phyloP scores from a whole-genome alignment of 2,113 vertebrate genomes.

The Equus przewalskii region DNA sequence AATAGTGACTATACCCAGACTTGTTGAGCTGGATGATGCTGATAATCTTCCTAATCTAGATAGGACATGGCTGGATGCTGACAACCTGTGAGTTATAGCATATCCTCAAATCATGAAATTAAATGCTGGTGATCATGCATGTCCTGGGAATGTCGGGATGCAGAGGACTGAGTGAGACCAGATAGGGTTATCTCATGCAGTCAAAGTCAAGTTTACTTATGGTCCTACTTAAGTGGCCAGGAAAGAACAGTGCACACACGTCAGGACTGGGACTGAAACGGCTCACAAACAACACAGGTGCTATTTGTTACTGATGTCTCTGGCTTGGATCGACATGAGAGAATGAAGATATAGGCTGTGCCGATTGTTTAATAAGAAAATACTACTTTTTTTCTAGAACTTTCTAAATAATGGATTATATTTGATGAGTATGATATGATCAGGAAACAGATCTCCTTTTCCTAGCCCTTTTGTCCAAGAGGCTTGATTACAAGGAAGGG shows the following conservation, averaged over 20 bases:
- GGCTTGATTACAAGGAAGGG: conserved; percentile 86
- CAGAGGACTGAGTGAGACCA: conserved; percentile 85
- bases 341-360: conserved; percentile 64
- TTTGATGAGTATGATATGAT: conserved; percentile 81
- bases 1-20: conserved; percentile 79
- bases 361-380: conserved; percentile 80
- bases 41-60: conserved; percentile 64
- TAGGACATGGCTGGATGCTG: conserved; percentile 76
- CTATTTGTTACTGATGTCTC: conserved; percentile 77
- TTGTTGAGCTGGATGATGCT: conserved; percentile 57
- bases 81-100: conserved; percentile 47
- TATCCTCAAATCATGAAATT: conserved; percentile 80
- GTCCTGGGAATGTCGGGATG: conserved; percentile 86
- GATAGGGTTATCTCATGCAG: conserved; percentile 86
- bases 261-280: conserved; percentile 71
- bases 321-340: conserved; percentile 71
- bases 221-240: conserved; percentile 89
- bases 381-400: conserved; percentile 77
- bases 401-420: conserved; percentile 68
- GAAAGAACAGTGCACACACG: conserved; percentile 72
- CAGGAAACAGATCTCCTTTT: conserved; percentile 84
- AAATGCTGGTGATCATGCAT: conserved; percentile 86
- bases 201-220: conserved; percentile 88
- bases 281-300: conserved; percentile 68
- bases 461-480: conserved; percentile 89